Base-by-base conservation (phyloP, 2,113 vertebrate species). In the Micronisus gabar region DNA sequence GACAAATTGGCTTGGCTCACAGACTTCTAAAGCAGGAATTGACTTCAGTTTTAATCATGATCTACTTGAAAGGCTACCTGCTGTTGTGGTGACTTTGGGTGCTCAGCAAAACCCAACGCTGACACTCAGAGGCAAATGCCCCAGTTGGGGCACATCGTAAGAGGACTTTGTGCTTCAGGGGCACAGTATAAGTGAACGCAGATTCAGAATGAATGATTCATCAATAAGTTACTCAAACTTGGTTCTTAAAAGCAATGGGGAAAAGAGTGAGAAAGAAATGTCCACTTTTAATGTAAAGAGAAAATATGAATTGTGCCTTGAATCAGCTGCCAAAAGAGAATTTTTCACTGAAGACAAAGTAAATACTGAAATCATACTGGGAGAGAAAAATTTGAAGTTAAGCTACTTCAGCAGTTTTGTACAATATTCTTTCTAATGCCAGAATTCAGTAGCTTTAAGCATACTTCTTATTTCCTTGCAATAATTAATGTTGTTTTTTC, bases 1-100 rank as follows among this genome's bases (percentile, higher is more conserved):
- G 98, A 98, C 98, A 98, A 98, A 98, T 98, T 98, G 98, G 98
- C 98, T 98, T 98, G 98, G 98, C 98, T 98, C 97, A 85, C 97
- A 93, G 96, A 96, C 98, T 98, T 97, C 96, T 98, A 97, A 98
- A 98, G 97, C 96, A 98, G 97, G 96, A 97, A 98, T 97, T 98
- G 97, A 98, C 98, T 98, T 98, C 88, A 93, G 73, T 98, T 98
- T 98, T 98, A 98, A 97, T 98, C 94, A 38, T 92, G 93, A 96
- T 96, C 93, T 92, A 72, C 95, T 98, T 97, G 94, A 98, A 98
- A 97, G 93, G 93, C 97, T 98, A 97, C 98, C 97, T 98, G 98
- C 98, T 98, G 98, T 83, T 93, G 65, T 95, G 94, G 96, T 97
- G 97, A 97, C 93, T 96, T 93, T 43, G 93, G 91, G 93, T 97